phyloP scores from a whole-genome alignment of 2,113 vertebrate genomes.

The Nibea coibor region DNA sequence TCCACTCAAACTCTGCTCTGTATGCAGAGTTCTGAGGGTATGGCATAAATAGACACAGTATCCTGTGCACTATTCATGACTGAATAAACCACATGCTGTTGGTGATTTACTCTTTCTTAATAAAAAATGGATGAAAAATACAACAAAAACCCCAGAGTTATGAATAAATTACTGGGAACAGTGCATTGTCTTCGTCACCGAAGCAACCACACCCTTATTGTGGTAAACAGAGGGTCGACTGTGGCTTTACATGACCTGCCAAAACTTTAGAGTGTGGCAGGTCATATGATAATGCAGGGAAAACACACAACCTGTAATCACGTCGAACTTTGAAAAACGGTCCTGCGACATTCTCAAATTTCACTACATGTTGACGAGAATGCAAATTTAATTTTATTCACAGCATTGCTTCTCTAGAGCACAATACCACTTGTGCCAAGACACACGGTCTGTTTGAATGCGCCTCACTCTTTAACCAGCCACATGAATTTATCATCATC shows the following conservation, averaged over 20 bases:
- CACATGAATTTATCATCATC: conserved; percentile 78
- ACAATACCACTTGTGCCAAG: conserved; percentile 3
- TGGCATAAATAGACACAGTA: conserved; percentile 59
- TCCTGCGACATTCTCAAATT: background rate
- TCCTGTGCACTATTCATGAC: conserved; percentile 75
- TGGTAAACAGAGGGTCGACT: conserved; percentile 1
- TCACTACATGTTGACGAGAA: background rate
- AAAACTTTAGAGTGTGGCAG: background rate
- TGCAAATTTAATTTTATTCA: conserved; percentile 7
- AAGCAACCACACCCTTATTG: conserved; percentile 43
- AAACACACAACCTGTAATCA: background rate
- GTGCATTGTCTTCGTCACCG: conserved; percentile 41
- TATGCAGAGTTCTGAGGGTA: conserved; percentile 43
- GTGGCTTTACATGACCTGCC: too few species aligned
- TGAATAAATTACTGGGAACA: conserved; percentile 77
- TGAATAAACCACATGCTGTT: conserved; percentile 67
- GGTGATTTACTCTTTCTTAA: conserved; percentile 71
- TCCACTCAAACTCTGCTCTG: conserved; percentile 35
- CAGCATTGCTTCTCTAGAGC: background rate
- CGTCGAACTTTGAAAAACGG: background rate
- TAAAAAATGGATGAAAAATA: conserved; percentile 80
- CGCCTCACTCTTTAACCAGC: conserved; percentile 43
- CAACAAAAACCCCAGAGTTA: conserved; percentile 63
- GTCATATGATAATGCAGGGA: background rate
- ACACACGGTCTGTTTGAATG: conserved; percentile 25